These are phyloP conservation scores for Atethmia centrago DNA, from an alignment of 2,888 invertebrate genomes.

Conservation along the genomic window DNA sequence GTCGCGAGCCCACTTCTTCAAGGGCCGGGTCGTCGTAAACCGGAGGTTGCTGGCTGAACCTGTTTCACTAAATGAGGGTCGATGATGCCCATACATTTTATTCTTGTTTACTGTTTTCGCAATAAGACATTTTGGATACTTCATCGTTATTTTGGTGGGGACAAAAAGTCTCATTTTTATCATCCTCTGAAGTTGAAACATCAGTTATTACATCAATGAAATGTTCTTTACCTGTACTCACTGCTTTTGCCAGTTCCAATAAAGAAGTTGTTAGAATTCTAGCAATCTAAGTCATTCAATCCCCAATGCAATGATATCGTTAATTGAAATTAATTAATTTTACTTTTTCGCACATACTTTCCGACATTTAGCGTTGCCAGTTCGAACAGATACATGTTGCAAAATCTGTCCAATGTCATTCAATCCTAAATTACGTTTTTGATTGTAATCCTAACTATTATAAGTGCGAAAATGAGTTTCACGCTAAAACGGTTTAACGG, in stretches of 20 bases:
- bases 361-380: too few relatives aligned
- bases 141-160: neutral
- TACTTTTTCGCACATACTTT: too few relatives aligned
- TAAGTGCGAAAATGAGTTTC: too few relatives aligned
- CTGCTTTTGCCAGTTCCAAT: too few relatives aligned
- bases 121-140: conserved; percentile 21
- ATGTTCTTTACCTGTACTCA: neutral
- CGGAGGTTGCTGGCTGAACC: conserved; percentile 38
- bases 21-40: conserved; percentile 45
- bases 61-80: conserved; percentile 43
- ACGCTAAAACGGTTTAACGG: too few relatives aligned
- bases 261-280: neutral
- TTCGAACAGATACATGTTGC: too few relatives aligned
- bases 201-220: neutral
- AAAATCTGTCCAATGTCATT: too few relatives aligned
- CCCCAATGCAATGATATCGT: too few relatives aligned
- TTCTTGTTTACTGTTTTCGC: conserved; percentile 11
- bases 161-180: neutral
- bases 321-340: too few relatives aligned
- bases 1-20: conserved; percentile 19
- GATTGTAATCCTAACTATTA: too few relatives aligned
- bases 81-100: conserved; percentile 18
- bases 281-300: neutral
- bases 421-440: too few relatives aligned
- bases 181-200: neutral